Evolutionary conservation across 2,888 invertebrate species (phyloP).

Genomic region (Protophormia terraenovae): DNA sequence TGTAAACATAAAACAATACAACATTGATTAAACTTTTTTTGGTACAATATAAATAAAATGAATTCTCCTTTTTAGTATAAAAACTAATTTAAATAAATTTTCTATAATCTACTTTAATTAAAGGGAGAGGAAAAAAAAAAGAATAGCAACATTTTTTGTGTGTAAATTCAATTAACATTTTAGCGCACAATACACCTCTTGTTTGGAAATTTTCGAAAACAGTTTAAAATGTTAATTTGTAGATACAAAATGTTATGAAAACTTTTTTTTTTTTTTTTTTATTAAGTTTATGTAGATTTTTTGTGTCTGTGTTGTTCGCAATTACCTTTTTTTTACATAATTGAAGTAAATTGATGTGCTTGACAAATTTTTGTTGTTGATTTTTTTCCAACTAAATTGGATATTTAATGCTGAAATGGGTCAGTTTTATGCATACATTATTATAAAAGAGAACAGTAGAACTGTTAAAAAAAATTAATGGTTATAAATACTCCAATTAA

Average conservation of each 20-base stretch:
- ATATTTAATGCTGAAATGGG: not conserved
- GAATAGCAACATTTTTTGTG: not conserved
- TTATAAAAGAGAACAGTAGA: too few species aligned
- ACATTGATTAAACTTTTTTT: not conserved
- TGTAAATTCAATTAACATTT: constrained; percentile 17
- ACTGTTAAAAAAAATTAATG: too few species aligned
- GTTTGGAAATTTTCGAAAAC: not conserved
- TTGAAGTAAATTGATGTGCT: not conserved
- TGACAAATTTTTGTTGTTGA: not conserved
- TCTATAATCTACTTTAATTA: constrained; percentile 4
- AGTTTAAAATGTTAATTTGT: constrained; percentile 40
- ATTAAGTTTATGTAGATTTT: not conserved
- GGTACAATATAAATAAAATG: not conserved
- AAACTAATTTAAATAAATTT: not conserved
- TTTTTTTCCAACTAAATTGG: not conserved
- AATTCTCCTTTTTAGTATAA: not conserved
- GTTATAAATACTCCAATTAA: too few species aligned
- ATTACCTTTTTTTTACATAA: constrained; percentile 1
- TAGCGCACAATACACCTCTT: not conserved
- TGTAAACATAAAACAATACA: not conserved
- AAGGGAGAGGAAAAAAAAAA: not conserved
- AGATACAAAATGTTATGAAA: not conserved
- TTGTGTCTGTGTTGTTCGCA: not conserved
- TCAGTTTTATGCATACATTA: too few species aligned
- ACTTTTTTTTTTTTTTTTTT: not conserved